phyloP scores from a whole-genome alignment of 2,888 invertebrate genomes.

The Hydrotaea diabolus region DNA sequence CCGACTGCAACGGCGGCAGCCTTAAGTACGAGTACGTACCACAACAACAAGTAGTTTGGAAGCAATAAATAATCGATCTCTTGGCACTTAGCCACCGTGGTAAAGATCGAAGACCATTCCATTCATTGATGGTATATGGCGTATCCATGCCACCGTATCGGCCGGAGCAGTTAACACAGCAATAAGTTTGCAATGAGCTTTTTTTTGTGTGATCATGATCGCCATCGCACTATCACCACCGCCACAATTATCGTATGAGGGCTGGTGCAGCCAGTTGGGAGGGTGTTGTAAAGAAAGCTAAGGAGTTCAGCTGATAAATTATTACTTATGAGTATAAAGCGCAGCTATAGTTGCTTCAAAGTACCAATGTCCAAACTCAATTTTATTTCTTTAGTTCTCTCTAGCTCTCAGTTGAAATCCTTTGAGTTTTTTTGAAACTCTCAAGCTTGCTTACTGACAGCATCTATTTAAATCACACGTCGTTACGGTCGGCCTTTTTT shows the following conservation, averaged over 20 bases:
- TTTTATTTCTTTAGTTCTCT: too few relatives aligned
- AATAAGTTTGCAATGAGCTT: conserved; percentile 43
- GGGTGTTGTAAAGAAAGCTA: not conserved
- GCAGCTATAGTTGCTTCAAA: too few relatives aligned
- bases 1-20: conserved; percentile 51
- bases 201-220: conserved; percentile 47
- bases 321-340: too few relatives aligned
- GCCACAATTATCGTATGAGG: not conserved
- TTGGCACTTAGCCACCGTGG: conserved; percentile 67
- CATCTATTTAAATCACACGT: too few relatives aligned
- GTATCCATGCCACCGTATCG: conserved; percentile 23
- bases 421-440: too few relatives aligned
- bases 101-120: conserved; percentile 38
- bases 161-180: conserved; percentile 23
- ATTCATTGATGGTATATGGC: conserved; percentile 25
- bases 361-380: too few relatives aligned
- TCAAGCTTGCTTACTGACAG: too few relatives aligned
- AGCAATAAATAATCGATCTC: conserved; percentile 68
- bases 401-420: too few relatives aligned
- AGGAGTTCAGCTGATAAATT: too few relatives aligned
- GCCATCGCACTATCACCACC: conserved; percentile 20
- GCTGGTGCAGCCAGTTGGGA: not conserved
- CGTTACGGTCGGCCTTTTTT: too few relatives aligned
- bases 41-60: conserved; percentile 61
- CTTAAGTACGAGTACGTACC: conserved; percentile 58